Evolutionary conservation across 1,140 invertebrate genomes (phyloP).

Genomic region (Temnothorax curvispinosus): DNA sequence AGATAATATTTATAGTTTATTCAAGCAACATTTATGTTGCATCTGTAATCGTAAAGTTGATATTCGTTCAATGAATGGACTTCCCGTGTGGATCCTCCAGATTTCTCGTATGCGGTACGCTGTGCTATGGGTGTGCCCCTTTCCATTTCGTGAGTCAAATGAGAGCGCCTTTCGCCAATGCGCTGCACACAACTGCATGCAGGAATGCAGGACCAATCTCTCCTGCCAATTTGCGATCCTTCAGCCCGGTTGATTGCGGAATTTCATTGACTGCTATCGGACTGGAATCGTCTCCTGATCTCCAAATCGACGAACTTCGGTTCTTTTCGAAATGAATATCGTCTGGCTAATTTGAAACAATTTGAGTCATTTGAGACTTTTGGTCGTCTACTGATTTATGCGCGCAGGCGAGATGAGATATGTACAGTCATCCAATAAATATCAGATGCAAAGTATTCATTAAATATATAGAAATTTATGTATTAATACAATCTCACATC

Average conservation of each 20-base stretch:
- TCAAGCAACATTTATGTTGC: not conserved
- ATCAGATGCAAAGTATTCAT: not conserved
- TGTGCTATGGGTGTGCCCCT: conserved; percentile 67
- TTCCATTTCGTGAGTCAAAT: conserved; percentile 69
- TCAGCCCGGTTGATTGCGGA: conserved; percentile 36
- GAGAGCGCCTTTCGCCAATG: conserved; percentile 70
- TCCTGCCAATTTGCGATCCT: conserved; percentile 46
- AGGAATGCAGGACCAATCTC: conserved; percentile 65
- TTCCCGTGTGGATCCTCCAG: conserved; percentile 47
- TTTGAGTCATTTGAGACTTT: not conserved
- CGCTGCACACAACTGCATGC: conserved; percentile 26
- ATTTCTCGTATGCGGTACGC: conserved; percentile 60
- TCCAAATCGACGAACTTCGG: conserved; percentile 35
- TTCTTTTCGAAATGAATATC: not conserved
- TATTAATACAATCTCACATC: not conserved
- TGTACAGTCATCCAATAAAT: conserved; percentile 23
- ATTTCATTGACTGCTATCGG: conserved; percentile 66
- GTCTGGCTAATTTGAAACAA: not conserved
- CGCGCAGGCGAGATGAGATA: not conserved
- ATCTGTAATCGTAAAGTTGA: conserved; percentile 6
- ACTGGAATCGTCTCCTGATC: conserved; percentile 42
- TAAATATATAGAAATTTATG: conserved; percentile 7
- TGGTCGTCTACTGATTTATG: conserved; percentile 21
- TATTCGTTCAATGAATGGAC: conserved; percentile 14
- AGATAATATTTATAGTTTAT: conserved; percentile 8